These are phyloP conservation scores for Manacus vitellinus DNA, from an alignment of 2,113 vertebrate genomes.

Conservation along the genomic window DNA sequence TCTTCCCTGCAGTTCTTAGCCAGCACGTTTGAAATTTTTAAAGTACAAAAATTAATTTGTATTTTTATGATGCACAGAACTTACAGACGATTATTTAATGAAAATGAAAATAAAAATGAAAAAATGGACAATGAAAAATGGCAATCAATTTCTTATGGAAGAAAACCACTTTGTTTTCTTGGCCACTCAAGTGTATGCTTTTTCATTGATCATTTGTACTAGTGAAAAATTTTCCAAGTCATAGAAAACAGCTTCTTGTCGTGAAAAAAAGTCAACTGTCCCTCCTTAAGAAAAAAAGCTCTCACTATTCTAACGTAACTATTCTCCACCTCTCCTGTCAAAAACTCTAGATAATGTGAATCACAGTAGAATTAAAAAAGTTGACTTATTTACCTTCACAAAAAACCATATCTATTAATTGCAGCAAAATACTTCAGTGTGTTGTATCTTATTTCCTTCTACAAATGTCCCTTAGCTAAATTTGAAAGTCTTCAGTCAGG, in stretches of 20 bases:
- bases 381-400: not conserved
- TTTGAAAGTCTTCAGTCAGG: not conserved
- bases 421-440: not conserved
- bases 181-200: not conserved
- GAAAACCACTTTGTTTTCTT: not conserved
- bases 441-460: not conserved
- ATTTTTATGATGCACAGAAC: not conserved
- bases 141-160: not conserved
- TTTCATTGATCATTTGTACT: not conserved
- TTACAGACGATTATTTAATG: not conserved
- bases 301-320: not conserved
- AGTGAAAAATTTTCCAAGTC: not conserved
- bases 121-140: not conserved
- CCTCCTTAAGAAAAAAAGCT: not conserved
- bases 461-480: not conserved
- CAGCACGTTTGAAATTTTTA: not conserved
- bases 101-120: not conserved
- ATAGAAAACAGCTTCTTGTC: not conserved
- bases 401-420: not conserved
- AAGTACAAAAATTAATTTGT: not conserved
- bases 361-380: not conserved
- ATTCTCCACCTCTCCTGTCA: not conserved
- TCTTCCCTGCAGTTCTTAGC: not conserved
- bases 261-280: not conserved
- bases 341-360: not conserved